Percentiles rank a stretch among this genome's conserved stretches.
Evolutionary conservation across 2,888 invertebrate species (phyloP).

Genomic region (Limenitis camilla): DNA sequence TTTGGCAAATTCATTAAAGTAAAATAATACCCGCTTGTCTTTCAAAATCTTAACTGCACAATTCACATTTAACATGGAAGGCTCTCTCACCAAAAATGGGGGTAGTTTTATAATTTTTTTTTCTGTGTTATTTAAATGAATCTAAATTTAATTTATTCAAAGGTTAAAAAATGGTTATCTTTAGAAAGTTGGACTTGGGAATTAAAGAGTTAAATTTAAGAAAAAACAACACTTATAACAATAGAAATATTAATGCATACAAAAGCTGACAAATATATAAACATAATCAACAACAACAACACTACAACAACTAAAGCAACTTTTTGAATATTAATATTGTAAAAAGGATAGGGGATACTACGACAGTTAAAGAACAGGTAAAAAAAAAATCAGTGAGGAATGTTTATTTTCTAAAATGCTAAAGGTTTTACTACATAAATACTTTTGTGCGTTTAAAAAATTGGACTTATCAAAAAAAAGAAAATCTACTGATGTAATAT

Average conservation of each 20-base stretch:
- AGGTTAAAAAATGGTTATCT: too few relatives aligned
- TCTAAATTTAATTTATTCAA: too few relatives aligned
- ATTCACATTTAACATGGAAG: too few relatives aligned
- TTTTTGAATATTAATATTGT: not conserved
- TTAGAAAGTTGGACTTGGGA: too few relatives aligned
- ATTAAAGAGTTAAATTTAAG: too few relatives aligned
- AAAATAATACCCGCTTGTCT: too few relatives aligned
- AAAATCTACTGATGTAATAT: not conserved
- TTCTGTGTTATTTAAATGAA: too few relatives aligned
- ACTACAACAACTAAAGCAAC: constrained; percentile 23
- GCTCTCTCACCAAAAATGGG: too few relatives aligned
- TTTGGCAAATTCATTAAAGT: too few relatives aligned
- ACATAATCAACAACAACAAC: constrained; percentile 51
- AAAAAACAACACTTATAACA: not conserved
- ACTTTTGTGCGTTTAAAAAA: not conserved
- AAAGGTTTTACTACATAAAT: not conserved
- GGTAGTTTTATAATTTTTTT: too few relatives aligned
- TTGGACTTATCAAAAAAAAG: not conserved
- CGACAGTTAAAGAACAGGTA: constrained; percentile 13
- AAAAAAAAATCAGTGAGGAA: constrained; percentile 40
- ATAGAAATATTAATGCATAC: constrained; percentile 3
- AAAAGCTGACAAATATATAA: constrained; percentile 21
- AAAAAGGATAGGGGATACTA: not conserved
- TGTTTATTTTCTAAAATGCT: constrained; percentile 38
- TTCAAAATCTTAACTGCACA: too few relatives aligned